Evolutionary conservation across 2,113 vertebrate species (phyloP), one percentile per base, ranked within the genome.

Genomic region (Fregata magnificens): DNA sequence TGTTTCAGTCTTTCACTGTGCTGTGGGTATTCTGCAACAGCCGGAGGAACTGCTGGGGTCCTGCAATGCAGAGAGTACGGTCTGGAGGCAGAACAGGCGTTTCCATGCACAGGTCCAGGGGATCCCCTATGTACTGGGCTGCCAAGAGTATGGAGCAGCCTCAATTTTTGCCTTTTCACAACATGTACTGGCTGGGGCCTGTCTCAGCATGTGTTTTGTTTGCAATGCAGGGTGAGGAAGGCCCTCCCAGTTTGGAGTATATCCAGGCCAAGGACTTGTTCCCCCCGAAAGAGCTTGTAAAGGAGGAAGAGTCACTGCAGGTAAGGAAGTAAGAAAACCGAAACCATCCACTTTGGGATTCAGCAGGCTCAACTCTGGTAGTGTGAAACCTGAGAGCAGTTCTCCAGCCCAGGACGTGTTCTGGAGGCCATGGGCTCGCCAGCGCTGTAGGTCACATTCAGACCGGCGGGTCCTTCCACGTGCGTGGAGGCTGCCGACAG

Each of bases 221-320:
- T 98, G 80, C 50, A 89, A 87, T 93, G 80, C 98, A 99, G 99
- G 99, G 99, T 99, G 99, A 99, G 98, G 99, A 99, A 92, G 99
- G 99, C 84, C 99, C 99, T 96, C 99, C 99, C 98, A 99, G 99
- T 98, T 99, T 99, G 99, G 99, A 99, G 98, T 99, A 99, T 96
- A 99, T 99, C 98, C 99, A 99, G 98, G 99, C 99, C 96, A 99
- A 99, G 98, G 99, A 99, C 97, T 98, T 99, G 97, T 99, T 99
- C 95, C 99, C 99, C 96, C 99, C 99, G 14, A 99, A 99, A 98
- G 99, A 99, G 96, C 99, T 99, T 92, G 98, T 99, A 86, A 99
- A 99, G 98, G 99, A 99, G 95, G 99, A 99, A 96, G 99, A 99
- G 67, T 99, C 98, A 82, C 97, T 99, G 95, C 99, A 99, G 99